Evolutionary conservation across 1,140 invertebrate species (phyloP).

Genomic region (Trachymyrmex cornetzi): DNA sequence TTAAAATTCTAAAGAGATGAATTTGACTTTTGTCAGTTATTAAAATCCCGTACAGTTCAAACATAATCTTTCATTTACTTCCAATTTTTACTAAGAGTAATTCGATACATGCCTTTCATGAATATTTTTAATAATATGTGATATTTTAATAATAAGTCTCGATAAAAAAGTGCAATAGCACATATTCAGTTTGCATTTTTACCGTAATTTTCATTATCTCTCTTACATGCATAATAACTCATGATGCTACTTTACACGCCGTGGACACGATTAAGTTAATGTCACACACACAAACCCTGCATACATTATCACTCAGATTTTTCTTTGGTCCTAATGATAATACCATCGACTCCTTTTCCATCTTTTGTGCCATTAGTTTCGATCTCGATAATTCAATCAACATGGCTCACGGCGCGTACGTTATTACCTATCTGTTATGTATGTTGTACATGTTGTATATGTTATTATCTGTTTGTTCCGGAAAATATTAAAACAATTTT

Average conservation of each 20-base stretch:
- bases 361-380: slow-evolving; percentile 37
- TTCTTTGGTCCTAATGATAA: slow-evolving; percentile 66
- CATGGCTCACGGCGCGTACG: slow-evolving; percentile 32
- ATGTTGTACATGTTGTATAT: too few species aligned
- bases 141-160: too few species aligned
- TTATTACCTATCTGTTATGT: background rate
- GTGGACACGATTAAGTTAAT: slow-evolving; percentile 70
- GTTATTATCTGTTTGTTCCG: slow-evolving; percentile 20
- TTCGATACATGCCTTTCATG: background rate
- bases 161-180: slow-evolving; percentile 11
- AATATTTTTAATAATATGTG: background rate
- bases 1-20: background rate
- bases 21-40: background rate
- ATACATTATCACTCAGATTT: slow-evolving; percentile 62
- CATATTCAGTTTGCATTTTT: slow-evolving; percentile 51
- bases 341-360: slow-evolving; percentile 50
- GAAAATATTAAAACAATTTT: background rate
- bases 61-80: background rate
- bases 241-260: slow-evolving; percentile 40
- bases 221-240: slow-evolving; percentile 67
- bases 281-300: slow-evolving; percentile 26
- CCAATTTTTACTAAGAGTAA: background rate
- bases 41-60: background rate
- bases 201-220: slow-evolving; percentile 74
- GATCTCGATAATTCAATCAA: background rate